A percentile compares a stretch with the other conserved stretches of the same genome.
Conservation (phyloP, 2,797 vertebrate genomes). For the Vultur gryphus region DNA sequence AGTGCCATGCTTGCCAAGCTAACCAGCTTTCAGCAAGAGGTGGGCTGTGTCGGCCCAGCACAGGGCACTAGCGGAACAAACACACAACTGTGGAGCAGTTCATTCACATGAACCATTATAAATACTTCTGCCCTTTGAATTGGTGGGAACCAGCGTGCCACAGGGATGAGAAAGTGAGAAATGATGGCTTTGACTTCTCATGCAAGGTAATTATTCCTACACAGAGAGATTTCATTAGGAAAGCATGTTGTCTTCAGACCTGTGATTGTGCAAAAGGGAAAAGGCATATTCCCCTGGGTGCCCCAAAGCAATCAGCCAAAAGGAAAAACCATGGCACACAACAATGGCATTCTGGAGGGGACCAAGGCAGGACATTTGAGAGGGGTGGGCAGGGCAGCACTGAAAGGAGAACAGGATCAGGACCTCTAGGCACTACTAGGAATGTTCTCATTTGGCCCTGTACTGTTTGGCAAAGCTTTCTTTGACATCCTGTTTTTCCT, state of each 20-base stretch:
- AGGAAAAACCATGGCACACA: not conserved
- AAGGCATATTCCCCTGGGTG: not conserved
- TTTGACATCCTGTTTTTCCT: not conserved
- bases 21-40: not conserved
- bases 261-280: not conserved
- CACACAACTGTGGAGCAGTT: not conserved
- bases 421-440: not conserved
- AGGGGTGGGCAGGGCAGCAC: not conserved
- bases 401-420: not conserved
- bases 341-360: not conserved
- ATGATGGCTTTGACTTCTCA: not conserved
- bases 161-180: not conserved
- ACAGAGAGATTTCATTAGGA: not conserved
- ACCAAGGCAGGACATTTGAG: not conserved
- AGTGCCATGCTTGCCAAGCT: not conserved
- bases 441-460: not conserved
- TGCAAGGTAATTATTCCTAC: not conserved
- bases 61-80: not conserved
- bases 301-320: not conserved
- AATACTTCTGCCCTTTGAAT: not conserved
- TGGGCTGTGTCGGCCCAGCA: not conserved
- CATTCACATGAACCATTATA: not conserved
- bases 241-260: not conserved
- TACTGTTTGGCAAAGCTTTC: not conserved
- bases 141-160: not conserved